Percentiles rank a stretch among this genome's conserved stretches.
Evolutionary conservation across 2,797 vertebrate species (phyloP).

Genomic region (Paedocypris micromegethes): DNA sequence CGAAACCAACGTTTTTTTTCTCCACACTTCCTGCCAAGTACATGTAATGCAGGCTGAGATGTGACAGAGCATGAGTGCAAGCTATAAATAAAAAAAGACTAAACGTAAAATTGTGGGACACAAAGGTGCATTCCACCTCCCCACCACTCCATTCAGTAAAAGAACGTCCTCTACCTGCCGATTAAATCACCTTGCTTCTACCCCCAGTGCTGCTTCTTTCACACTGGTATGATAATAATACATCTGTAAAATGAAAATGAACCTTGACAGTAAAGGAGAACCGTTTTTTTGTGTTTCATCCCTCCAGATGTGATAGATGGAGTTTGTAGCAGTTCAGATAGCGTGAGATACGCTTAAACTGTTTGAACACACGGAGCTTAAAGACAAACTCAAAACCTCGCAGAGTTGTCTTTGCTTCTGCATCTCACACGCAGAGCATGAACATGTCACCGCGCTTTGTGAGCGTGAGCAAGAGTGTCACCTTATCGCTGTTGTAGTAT

Average conservation of each 20-base stretch:
- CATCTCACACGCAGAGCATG: not conserved
- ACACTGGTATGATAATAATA: not conserved
- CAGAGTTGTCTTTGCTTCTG: not conserved
- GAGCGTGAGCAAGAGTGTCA: slow-evolving; percentile 48
- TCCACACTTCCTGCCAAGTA: too few relatives aligned
- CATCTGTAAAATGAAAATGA: slow-evolving; percentile 17
- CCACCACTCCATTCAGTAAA: not conserved
- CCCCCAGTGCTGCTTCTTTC: not conserved
- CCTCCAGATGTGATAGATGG: slow-evolving; percentile 1
- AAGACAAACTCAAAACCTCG: not conserved
- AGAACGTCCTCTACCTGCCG: not conserved
- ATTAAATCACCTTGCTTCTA: not conserved
- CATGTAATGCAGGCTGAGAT: too few relatives aligned
- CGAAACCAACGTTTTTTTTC: too few relatives aligned
- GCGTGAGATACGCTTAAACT: slow-evolving; percentile 1
- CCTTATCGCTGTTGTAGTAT: slow-evolving; percentile 93
- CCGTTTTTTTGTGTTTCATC: not conserved
- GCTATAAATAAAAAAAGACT: not conserved
- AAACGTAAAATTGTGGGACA: not conserved
- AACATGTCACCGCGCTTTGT: not conserved
- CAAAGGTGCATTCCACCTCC: not conserved
- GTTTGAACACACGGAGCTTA: not conserved
- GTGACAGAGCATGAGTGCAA: too few relatives aligned
- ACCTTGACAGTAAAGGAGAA: not conserved
- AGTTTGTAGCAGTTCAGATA: slow-evolving; percentile 5